Evolutionary conservation across 2,797 vertebrate genomes (phyloP), one percentile per base, ranked within the genome.

Genomic region (Paramormyrops hopkinsi): DNA sequence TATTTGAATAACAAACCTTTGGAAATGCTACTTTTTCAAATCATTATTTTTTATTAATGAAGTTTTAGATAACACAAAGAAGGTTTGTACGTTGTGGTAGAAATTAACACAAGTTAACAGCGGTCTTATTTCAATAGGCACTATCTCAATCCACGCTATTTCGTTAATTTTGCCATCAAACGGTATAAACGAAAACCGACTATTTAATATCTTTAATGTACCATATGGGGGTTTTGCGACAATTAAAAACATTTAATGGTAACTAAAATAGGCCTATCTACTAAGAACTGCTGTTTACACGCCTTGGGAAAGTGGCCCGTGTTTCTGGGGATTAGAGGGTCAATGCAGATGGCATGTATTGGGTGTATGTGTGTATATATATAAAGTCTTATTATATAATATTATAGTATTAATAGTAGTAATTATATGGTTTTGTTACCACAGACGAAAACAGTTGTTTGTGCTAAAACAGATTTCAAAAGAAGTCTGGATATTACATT

Each of bases 21-120:
- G 79, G 46, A 84, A 84, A 84, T 51, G 46, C 82, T 51, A 65
- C 76, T 88, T 69, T 86, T 51, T 33, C 53, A 85, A 86, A 53
- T 84, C 41, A 8, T 50, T 12, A 86, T 56, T 87, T 87, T 87
- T 87, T 54, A 87, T 87, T 37, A 41, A 87, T 7, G 22, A 54
- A 44, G 50, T 51, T 87, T 54, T 56, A 85, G 73, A 65, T 84
- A 62, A 48, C 56, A 50, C 37, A 50, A 62, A 62, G 7, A 62
- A 51, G 44, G 25, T 89, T 84, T 85, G n/a, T 56, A 85, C 1
- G 33, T 53, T 41, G 44, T 56, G 33, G 50, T 22, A 62, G 44
- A 65, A 50, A 54, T 37, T 56, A 54, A 17, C 79, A 22, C 2
- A n/a, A 84, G 19, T 51, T 22, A 84, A 51, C 19, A 29, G 17